A percentile compares a stretch with the other conserved stretches of the same genome.
Conservation (phyloP, 2,888 invertebrate species). For the Acrobasis repandana region DNA sequence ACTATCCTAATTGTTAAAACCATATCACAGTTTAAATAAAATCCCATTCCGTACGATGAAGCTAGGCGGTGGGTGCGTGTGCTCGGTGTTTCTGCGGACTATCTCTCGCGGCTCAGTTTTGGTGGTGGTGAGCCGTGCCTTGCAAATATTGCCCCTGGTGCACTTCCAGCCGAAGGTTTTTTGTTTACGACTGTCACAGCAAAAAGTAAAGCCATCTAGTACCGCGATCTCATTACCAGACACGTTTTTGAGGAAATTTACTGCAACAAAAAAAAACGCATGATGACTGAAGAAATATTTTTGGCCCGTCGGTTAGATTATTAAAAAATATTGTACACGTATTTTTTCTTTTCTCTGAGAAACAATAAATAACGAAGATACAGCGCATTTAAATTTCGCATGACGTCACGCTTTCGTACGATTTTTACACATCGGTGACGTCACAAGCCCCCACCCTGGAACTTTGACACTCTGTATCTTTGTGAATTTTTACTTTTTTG, state of each 20-base stretch:
- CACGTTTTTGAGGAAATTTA: neutral
- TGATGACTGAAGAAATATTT: no score
- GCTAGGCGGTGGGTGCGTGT: constrained; percentile 33
- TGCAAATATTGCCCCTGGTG: neutral
- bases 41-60: constrained; percentile 33
- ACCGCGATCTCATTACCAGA: neutral
- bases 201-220: neutral
- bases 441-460: no score
- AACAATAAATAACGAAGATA: no score
- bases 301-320: no score
- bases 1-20: no score
- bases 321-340: neutral
- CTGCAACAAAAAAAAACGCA: neutral
- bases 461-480: no score
- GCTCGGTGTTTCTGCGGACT: constrained; percentile 14
- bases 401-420: no score
- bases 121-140: constrained; percentile 1
- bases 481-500: no score
- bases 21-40: neutral
- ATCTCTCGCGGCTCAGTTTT: neutral
- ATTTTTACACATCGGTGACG: no score
- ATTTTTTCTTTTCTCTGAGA: no score
- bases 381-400: no score
- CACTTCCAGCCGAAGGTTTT: neutral
- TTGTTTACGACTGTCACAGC: neutral